phyloP scores from a whole-genome alignment of 2,113 vertebrate species.

The Entomyzon cyanotis region DNA sequence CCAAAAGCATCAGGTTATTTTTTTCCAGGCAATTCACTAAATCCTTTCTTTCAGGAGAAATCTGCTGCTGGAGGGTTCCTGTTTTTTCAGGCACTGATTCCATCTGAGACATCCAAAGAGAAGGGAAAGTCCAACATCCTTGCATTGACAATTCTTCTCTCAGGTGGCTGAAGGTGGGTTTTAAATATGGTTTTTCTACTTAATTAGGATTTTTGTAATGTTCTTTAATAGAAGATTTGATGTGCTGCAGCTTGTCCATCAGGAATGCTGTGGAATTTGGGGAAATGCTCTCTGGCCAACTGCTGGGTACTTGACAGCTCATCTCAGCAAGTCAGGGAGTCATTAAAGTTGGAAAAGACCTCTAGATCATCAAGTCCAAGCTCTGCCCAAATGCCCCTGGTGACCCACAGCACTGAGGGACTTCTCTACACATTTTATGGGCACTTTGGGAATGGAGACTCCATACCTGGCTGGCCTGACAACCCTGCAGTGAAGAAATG shows the following conservation, averaged over 20 bases:
- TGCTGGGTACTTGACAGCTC: not conserved
- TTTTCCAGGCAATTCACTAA: not conserved
- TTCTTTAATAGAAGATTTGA: not conserved
- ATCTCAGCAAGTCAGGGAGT: not conserved
- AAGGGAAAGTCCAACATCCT: not conserved
- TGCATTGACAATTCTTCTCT: not conserved
- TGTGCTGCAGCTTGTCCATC: not conserved
- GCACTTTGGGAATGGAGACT: not conserved
- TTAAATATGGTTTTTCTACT: constrained; percentile 4
- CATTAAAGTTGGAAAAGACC: not conserved
- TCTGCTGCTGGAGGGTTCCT: not conserved
- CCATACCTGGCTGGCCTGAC: too few species aligned
- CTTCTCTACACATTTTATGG: not conserved
- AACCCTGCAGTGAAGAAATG: not conserved
- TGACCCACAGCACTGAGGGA: fast-evolving
- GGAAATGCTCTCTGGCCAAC: not conserved
- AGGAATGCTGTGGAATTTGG: not conserved
- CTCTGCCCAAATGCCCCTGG: not conserved
- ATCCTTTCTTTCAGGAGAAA: not conserved
- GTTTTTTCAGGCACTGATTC: not conserved
- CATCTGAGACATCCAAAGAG: fast-evolving
- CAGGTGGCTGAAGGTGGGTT: not conserved
- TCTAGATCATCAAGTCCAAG: not conserved
- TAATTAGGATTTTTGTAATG: constrained; percentile 34
- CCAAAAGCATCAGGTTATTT: not conserved